A percentile compares a stretch with the other conserved stretches of the same genome.
These are phyloP conservation scores for Kryptopterus vitreolus DNA, from an alignment of 2,797 vertebrate species.

Conservation along the genomic window DNA sequence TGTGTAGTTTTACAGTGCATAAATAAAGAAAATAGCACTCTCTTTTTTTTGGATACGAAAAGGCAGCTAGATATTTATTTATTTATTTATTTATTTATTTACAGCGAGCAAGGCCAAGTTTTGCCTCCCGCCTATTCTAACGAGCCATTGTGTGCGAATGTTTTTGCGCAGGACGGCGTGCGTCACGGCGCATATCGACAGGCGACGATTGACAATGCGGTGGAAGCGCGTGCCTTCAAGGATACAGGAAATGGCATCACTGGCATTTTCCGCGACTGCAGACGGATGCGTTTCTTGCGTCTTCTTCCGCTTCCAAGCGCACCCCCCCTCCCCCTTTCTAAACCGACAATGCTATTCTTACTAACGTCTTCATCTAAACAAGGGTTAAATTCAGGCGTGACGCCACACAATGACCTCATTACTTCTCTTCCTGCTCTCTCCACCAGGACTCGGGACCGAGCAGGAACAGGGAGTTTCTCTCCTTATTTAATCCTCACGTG, in stretches of 20 bases:
- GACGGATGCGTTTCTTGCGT: constrained; percentile 29
- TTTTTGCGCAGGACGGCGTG: constrained; percentile 51
- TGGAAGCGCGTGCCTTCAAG: constrained; percentile 62
- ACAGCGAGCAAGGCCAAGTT: constrained; percentile 12
- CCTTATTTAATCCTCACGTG: not conserved
- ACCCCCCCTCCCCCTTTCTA: no score
- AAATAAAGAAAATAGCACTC: no score
- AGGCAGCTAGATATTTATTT: no score
- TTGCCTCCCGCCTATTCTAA: constrained; percentile 64
- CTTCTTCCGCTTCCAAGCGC: constrained; percentile 51
- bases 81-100: no score
- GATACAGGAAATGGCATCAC: constrained; percentile 66
- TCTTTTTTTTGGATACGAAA: no score
- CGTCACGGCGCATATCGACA: constrained; percentile 67
- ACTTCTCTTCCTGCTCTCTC: constrained; percentile 12
- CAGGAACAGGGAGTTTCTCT: constrained; percentile 4
- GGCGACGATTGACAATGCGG: constrained; percentile 56
- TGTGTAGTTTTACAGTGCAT: no score
- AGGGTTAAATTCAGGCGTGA: constrained; percentile 44
- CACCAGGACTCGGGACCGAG: constrained; percentile 21
- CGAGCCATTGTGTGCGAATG: constrained; percentile 59
- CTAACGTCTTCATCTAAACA: constrained; percentile 56
- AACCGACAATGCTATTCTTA: no score
- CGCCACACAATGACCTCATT: constrained; percentile 47
- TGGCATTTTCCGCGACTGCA: constrained; percentile 46